Conservation (phyloP, 2,888 invertebrate species). For the Clitarchus hookeri region DNA sequence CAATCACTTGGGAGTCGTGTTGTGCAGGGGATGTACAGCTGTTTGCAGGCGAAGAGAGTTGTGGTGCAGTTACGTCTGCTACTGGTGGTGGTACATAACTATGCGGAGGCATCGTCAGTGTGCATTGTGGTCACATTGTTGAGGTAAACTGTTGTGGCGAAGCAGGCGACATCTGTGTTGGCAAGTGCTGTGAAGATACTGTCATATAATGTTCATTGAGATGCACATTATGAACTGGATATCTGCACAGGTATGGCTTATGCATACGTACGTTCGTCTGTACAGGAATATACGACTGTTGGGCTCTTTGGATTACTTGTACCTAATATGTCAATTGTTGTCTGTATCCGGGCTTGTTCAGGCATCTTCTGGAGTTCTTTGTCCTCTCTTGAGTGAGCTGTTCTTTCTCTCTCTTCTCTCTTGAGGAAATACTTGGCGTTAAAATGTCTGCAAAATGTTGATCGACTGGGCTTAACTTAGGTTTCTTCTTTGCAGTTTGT, state of each 20-base stretch:
- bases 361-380: neutral
- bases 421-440: neutral
- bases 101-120: neutral
- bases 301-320: neutral
- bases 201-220: neutral
- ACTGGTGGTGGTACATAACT: neutral
- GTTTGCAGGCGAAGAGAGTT: neutral
- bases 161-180: no score
- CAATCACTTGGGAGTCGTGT: neutral
- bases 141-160: neutral
- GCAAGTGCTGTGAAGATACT: neutral
- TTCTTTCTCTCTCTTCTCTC: neutral
- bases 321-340: neutral
- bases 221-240: neutral
- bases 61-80: neutral
- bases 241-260: neutral
- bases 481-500: neutral
- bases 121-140: neutral
- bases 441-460: conserved; percentile 11
- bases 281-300: neutral
- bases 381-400: neutral
- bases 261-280: neutral
- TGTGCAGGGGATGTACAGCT: neutral
- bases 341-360: neutral
- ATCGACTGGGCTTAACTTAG: neutral